A percentile compares a stretch with the other conserved stretches of the same genome.
Conservation (phyloP, 2,797 vertebrate species). For the Ciconia nigra region DNA sequence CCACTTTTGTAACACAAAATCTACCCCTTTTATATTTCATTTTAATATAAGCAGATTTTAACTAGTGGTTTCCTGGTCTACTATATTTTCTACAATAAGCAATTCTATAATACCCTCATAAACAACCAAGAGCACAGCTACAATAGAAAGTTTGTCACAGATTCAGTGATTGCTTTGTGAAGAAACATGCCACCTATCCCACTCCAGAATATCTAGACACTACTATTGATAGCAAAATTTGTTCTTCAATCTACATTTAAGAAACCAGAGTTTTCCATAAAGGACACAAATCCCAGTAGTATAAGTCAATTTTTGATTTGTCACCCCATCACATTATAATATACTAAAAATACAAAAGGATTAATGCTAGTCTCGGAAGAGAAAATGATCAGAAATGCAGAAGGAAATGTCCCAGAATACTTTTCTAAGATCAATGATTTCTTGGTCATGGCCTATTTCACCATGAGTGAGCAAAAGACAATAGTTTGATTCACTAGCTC, state of each 20-base stretch:
- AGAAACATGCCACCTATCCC: background rate
- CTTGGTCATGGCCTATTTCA: background rate
- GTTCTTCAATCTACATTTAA: background rate
- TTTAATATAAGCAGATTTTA: background rate
- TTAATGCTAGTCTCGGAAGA: background rate
- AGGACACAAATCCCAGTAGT: background rate
- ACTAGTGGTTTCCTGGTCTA: background rate
- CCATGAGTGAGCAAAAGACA: background rate
- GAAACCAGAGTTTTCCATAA: background rate
- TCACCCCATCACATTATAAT: background rate
- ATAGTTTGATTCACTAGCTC: background rate
- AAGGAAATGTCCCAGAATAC: background rate
- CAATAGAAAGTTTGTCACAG: background rate
- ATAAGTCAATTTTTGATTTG: background rate
- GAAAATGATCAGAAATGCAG: background rate
- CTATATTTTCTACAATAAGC: background rate
- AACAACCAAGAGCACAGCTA: background rate
- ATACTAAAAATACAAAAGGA: background rate
- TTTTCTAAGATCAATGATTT: background rate
- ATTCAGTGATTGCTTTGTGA: background rate
- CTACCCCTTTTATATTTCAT: background rate
- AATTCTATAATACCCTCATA: background rate
- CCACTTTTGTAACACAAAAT: background rate
- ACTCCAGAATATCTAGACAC: background rate
- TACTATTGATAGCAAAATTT: background rate